Conservation (phyloP, 2,888 invertebrate species). For the Archips crataeganus region DNA sequence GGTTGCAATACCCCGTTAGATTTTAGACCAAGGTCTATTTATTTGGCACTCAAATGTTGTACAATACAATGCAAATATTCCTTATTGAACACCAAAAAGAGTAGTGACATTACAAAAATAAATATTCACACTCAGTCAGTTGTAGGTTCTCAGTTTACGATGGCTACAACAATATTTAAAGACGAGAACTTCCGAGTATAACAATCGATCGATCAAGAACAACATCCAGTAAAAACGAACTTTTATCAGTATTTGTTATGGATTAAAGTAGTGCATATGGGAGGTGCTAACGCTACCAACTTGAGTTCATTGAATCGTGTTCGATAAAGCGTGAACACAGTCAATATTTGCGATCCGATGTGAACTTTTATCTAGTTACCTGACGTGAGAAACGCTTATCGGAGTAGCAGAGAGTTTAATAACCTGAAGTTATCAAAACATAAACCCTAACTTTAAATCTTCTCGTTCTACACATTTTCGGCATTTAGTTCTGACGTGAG, state of each 20-base stretch:
- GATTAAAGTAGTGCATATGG: conserved; percentile 4
- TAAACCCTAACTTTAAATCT: background rate
- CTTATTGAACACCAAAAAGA: too few relatives aligned
- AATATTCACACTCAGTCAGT: too few relatives aligned
- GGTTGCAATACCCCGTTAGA: too few relatives aligned
- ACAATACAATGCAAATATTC: too few relatives aligned
- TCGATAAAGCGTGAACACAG: conserved; percentile 54
- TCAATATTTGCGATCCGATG: conserved; percentile 63
- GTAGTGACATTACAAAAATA: too few relatives aligned
- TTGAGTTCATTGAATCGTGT: conserved; percentile 54
- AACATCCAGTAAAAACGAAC: background rate
- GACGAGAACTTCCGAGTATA: background rate
- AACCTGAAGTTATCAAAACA: conserved; percentile 21
- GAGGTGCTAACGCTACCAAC: conserved; percentile 25
- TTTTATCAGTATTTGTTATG: conserved; percentile 5
- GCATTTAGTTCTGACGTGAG: conserved; percentile 62
- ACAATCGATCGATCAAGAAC: background rate
- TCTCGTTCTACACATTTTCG: background rate
- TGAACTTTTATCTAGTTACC: conserved; percentile 61
- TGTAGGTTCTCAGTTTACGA: too few relatives aligned
- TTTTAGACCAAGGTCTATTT: too few relatives aligned
- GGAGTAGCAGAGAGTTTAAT: conserved; percentile 15
- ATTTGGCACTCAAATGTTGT: too few relatives aligned
- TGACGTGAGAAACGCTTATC: conserved; percentile 62
- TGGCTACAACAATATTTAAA: too few relatives aligned